Conservation (phyloP, 37 sponge, comb jelly and placozoan genomes). For the Diacarnus erythraeanus region DNA sequence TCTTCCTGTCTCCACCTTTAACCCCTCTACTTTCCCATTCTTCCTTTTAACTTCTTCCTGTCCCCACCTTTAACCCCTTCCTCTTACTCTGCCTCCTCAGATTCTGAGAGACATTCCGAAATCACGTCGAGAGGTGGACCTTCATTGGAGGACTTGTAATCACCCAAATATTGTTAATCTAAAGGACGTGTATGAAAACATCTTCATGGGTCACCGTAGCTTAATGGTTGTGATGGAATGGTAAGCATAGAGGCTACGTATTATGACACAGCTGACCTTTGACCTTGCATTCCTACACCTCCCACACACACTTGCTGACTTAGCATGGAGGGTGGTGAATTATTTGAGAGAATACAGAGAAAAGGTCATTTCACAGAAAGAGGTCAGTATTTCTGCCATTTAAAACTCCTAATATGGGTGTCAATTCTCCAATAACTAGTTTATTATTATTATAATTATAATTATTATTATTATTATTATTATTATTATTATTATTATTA, state of each 20-base stretch:
- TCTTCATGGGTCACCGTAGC: slow-evolving; percentile 78
- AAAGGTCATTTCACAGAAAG: slow-evolving; percentile 94
- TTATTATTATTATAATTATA: too few relatives aligned
- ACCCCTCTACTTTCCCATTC: too few relatives aligned
- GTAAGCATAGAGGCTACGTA: slow-evolving; percentile 32
- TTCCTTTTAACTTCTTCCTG: too few relatives aligned
- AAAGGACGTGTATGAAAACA: slow-evolving; percentile 94
- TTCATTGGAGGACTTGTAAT: slow-evolving; percentile 86
- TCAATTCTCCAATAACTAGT: too few relatives aligned
- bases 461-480: not conserved
- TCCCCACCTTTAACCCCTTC: too few relatives aligned
- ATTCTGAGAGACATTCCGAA: slow-evolving; percentile 84
- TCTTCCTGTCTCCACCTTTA: not conserved
- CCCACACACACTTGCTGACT: not conserved
- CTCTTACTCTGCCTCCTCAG: slow-evolving; percentile 22
- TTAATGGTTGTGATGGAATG: slow-evolving; percentile 98
- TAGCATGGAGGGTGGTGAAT: slow-evolving; percentile 98
- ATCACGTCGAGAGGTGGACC: slow-evolving; percentile 90
- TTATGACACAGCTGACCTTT: too few relatives aligned
- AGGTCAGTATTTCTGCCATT: slow-evolving; percentile 32
- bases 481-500: not conserved
- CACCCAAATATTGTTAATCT: slow-evolving; percentile 93
- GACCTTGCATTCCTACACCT: too few relatives aligned
- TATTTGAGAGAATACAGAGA: slow-evolving; percentile 93
- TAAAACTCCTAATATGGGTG: too few relatives aligned